Evolutionary conservation across 2,888 invertebrate genomes (phyloP).

Genomic region (Nephrotoma appendiculata): DNA sequence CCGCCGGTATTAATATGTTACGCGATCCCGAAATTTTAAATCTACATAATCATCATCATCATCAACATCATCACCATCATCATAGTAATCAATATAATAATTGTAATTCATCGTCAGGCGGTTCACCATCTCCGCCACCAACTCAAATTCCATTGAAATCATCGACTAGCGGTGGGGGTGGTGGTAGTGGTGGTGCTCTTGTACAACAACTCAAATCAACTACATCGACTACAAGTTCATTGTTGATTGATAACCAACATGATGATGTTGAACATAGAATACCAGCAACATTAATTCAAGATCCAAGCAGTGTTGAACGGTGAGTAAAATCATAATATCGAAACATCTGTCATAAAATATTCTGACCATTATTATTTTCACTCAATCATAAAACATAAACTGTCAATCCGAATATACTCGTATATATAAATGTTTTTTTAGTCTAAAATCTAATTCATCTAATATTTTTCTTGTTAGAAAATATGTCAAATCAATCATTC

Average conservation of each 20-base stretch:
- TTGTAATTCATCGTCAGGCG: conserved; percentile 4
- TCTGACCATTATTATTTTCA: not conserved
- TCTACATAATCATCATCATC: conserved; percentile 1
- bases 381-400: not conserved
- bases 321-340: conserved; percentile 15
- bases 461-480: not conserved
- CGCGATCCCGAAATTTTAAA: conserved; percentile 1
- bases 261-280: conserved; percentile 42
- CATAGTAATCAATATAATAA: conserved; percentile 1
- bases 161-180: not conserved
- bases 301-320: conserved; percentile 35
- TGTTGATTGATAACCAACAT: conserved; percentile 15
- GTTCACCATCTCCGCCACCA: conserved; percentile 5
- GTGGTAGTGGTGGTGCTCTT: not conserved
- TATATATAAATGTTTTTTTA: not conserved
- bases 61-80: not conserved
- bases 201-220: not conserved
- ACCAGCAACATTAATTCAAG: conserved; percentile 38
- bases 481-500: not conserved
- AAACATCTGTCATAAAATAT: not conserved
- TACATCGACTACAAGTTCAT: conserved; percentile 16
- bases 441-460: not conserved
- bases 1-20: not conserved
- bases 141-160: not conserved
- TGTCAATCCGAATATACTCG: not conserved